Evolutionary conservation across 1,140 invertebrate species (phyloP).

Genomic region (Liolophura sinensis): DNA sequence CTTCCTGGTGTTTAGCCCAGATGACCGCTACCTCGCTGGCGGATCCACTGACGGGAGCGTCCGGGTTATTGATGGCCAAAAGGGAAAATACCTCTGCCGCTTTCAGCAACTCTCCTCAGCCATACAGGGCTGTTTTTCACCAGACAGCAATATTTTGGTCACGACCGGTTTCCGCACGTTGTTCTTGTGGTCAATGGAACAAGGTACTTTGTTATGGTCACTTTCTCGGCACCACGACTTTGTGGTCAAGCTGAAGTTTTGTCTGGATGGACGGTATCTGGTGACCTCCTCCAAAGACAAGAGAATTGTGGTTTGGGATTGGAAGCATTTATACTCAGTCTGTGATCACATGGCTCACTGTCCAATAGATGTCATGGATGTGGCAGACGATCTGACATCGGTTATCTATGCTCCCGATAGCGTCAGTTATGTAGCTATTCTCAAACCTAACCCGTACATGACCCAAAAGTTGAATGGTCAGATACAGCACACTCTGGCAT

Average conservation of each 20-base stretch:
- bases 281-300: slow-evolving; percentile 32
- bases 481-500: too few species aligned
- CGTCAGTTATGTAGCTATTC: slow-evolving; percentile 23
- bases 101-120: slow-evolving; percentile 34
- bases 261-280: slow-evolving; percentile 23
- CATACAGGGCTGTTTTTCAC: slow-evolving; percentile 23
- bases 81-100: slow-evolving; percentile 25
- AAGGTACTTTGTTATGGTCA: slow-evolving; percentile 26
- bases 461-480: slow-evolving; percentile 10
- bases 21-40: slow-evolving; percentile 27
- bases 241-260: slow-evolving; percentile 31
- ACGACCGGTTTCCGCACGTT: slow-evolving; percentile 37
- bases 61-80: slow-evolving; percentile 28
- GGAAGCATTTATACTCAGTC: slow-evolving; percentile 19
- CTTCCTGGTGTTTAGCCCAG: slow-evolving; percentile 28
- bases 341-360: slow-evolving; percentile 26
- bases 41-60: slow-evolving; percentile 32
- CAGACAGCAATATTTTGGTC: slow-evolving; percentile 26
- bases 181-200: slow-evolving; percentile 32
- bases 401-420: slow-evolving; percentile 32
- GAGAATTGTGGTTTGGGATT: slow-evolving; percentile 34
- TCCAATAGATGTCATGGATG: slow-evolving; percentile 25
- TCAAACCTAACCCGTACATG: slow-evolving; percentile 25
- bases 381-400: slow-evolving; percentile 17
- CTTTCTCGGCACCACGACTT: slow-evolving; percentile 36